Base-by-base conservation (phyloP, 2,113 vertebrate species). In the Elachura formosa region DNA sequence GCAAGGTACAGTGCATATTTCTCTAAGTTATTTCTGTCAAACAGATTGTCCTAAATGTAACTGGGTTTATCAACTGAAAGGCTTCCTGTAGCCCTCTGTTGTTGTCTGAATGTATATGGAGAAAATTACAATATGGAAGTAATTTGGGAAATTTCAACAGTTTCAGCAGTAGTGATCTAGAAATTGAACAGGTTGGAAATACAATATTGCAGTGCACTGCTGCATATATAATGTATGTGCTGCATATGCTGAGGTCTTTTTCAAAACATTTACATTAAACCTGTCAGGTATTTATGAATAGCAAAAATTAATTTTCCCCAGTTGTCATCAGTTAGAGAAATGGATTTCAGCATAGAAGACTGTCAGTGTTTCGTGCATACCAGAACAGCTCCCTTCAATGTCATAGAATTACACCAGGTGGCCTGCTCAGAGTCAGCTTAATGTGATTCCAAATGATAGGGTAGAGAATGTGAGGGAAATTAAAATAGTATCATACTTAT, bases 401-500 rank as follows among this genome's bases (percentile, higher is more conserved):
- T 98, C 98, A 98, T 78, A 97, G 97, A 97, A 97, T 97, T 98
- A 97, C 98, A 98, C 98, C 97, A 98, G 98, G 98, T 98, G 98
- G 98, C 98, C 98, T 98, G 98, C 98, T 97, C 97, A 97, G 97
- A 98, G 97, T 98, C 98, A 98, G 98, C 98, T 98, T 98, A 98
- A 98, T 98, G 98, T 98, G 98, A 98, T 98, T 98, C 98, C 96
- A 98, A 98, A 98, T 98, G 98, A 98, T 98, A 98, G 98, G 98
- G 98, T 98, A 98, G 97, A 93, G 94, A 97, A 96, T 98, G 97
- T 97, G 97, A 97, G 96, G 97, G 97, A 98, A 98, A 98, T 98
- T 98, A 98, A 98, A 98, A 98, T 97, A 98, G 98, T 98, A 98
- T 98, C 98, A 98, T 98, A 98, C 98, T 98, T 98, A 97, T 98